Percentiles rank a stretch among this genome's conserved stretches.
phyloP scores from a whole-genome alignment of 2,113 vertebrate genomes.

The Myiagra hebetior region DNA sequence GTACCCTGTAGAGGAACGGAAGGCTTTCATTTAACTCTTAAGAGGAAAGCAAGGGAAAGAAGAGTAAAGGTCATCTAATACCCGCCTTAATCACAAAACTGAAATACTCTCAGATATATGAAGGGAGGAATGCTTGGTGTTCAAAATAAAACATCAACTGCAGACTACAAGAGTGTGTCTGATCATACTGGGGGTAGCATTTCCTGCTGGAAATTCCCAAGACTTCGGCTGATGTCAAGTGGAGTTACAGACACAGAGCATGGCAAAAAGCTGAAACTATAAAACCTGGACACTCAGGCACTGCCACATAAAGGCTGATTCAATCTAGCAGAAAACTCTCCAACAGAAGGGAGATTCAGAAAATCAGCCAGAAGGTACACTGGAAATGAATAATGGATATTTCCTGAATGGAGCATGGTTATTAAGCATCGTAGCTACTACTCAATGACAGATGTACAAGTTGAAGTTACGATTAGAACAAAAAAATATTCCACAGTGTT shows the following conservation, averaged over 20 bases:
- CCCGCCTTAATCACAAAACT: slow-evolving; percentile 74
- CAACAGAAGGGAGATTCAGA: slow-evolving; percentile 25
- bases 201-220: slow-evolving; percentile 63
- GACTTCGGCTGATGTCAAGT: not conserved
- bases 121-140: slow-evolving; percentile 54
- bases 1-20: slow-evolving; percentile 78
- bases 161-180: slow-evolving; percentile 64
- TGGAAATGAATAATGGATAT: slow-evolving; percentile 42
- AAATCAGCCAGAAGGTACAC: slow-evolving; percentile 36
- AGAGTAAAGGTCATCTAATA: slow-evolving; percentile 78
- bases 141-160: slow-evolving; percentile 69
- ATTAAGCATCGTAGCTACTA: not conserved
- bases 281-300: not conserved
- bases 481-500: not conserved
- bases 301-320: not conserved
- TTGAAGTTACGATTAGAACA: not conserved
- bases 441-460: slow-evolving; percentile 14
- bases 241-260: not conserved
- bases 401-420: not conserved
- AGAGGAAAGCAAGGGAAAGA: slow-evolving; percentile 70
- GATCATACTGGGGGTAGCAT: slow-evolving; percentile 51
- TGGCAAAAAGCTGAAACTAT: not conserved
- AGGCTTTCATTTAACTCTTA: slow-evolving; percentile 83
- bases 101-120: slow-evolving; percentile 63
- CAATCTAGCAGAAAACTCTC: not conserved